These are phyloP conservation scores for Forbesichthys papilliferus DNA, from an alignment of 2,113 vertebrate species.

Conservation along the genomic window DNA sequence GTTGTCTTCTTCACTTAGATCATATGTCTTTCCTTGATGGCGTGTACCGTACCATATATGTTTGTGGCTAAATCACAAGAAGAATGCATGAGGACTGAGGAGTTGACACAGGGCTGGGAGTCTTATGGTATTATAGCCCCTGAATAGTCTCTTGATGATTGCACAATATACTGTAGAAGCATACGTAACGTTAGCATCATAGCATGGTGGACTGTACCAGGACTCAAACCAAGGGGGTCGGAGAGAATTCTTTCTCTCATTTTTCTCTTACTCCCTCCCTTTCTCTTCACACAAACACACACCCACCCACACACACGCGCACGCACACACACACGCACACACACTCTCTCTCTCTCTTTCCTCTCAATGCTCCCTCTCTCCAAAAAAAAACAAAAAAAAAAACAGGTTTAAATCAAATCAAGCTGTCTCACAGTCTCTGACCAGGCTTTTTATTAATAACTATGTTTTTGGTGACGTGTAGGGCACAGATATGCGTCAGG, in stretches of 20 bases:
- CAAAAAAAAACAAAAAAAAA: not conserved
- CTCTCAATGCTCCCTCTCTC: not conserved
- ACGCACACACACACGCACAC: conserved; percentile 5
- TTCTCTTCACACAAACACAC: not conserved
- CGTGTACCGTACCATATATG: not conserved
- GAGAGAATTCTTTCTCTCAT: not conserved
- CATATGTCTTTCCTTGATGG: conserved; percentile 29
- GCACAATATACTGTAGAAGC: conserved; percentile 53
- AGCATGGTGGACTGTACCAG: conserved; percentile 58
- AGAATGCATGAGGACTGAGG: conserved; percentile 42
- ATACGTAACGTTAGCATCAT: conserved; percentile 55
- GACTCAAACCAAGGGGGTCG: conserved; percentile 50
- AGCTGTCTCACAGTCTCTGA: conserved; percentile 40
- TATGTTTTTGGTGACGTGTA: conserved; percentile 2
- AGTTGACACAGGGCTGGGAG: conserved; percentile 57
- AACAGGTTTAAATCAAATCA: conserved; percentile 56
- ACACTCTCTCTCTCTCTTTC: not conserved
- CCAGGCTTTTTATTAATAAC: conserved; percentile 18
- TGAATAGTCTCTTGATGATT: conserved; percentile 48
- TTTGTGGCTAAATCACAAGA: conserved; percentile 20
- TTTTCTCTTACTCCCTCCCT: not conserved
- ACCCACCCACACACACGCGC: not conserved
- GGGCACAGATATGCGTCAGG: not conserved
- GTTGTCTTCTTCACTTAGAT: conserved; percentile 24
- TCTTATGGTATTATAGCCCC: conserved; percentile 58